These are phyloP conservation scores for Sardinella longiceps DNA, from an alignment of 2,797 vertebrate genomes.

Conservation along the genomic window DNA sequence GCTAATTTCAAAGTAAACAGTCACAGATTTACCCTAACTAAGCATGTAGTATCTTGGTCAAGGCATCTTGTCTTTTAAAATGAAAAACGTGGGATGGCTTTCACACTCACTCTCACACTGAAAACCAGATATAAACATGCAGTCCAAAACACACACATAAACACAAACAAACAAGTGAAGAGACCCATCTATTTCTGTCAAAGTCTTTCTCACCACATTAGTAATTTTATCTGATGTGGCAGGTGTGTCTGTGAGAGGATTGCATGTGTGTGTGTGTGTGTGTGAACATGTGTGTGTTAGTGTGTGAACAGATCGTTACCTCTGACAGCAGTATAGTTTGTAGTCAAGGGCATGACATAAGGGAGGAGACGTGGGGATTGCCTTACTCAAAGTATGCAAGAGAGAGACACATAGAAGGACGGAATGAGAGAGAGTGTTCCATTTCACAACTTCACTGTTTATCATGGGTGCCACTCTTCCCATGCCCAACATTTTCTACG, in stretches of 20 bases:
- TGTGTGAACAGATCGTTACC: constrained; percentile 4
- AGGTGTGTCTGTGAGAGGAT: not conserved
- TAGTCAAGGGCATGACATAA: not conserved
- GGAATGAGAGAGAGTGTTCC: not conserved
- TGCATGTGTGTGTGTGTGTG: not conserved
- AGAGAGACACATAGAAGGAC: not conserved
- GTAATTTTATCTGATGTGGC: constrained; percentile 8
- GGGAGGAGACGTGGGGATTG: not conserved
- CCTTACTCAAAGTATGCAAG: not conserved
- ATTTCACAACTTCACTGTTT: constrained; percentile 10
- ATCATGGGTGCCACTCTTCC: not conserved
- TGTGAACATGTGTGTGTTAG: not conserved
- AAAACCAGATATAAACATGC: not conserved
- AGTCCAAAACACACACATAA: not conserved
- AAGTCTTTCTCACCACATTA: not conserved
- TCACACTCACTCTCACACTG: not conserved
- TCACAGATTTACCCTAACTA: not conserved
- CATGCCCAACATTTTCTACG: not conserved
- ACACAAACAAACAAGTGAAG: not conserved
- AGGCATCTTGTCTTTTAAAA: too few relatives aligned
- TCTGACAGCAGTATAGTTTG: constrained; percentile 6
- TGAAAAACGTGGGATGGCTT: not conserved
- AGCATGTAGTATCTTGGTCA: too few relatives aligned
- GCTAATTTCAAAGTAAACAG: not conserved
- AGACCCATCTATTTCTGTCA: not conserved